Conservation (phyloP, 2,797 vertebrate genomes). For the Sciurus vulgaris region DNA sequence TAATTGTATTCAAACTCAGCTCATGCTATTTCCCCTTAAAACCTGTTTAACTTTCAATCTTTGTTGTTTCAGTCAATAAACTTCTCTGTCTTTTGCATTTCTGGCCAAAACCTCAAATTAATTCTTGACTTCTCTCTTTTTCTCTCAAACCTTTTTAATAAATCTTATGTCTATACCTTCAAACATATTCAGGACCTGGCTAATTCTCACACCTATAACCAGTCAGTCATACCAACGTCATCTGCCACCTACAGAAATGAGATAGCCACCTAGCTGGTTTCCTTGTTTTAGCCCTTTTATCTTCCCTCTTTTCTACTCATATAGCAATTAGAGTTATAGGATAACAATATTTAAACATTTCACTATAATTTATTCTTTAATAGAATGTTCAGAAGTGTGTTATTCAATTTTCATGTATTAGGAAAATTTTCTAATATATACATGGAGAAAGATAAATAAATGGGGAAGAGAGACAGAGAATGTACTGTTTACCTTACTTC, state of each 20-base stretch:
- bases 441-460: no score
- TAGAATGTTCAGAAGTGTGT: background rate
- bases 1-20: background rate
- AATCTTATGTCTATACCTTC: background rate
- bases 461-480: background rate
- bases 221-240: rapidly evolving
- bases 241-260: background rate
- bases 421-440: background rate
- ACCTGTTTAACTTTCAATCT: background rate
- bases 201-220: background rate
- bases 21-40: background rate
- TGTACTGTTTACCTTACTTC: background rate
- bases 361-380: background rate
- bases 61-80: background rate
- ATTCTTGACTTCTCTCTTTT: background rate
- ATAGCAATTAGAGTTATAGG: background rate
- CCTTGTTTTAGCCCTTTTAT: background rate
- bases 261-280: background rate
- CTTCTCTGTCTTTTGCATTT: background rate
- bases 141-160: background rate
- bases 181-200: background rate
- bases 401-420: background rate
- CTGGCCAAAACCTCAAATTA: background rate
- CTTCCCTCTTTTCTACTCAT: background rate
- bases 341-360: background rate